Conservation (phyloP, 1,140 invertebrate species). For the Agraylea sexmaculata region DNA sequence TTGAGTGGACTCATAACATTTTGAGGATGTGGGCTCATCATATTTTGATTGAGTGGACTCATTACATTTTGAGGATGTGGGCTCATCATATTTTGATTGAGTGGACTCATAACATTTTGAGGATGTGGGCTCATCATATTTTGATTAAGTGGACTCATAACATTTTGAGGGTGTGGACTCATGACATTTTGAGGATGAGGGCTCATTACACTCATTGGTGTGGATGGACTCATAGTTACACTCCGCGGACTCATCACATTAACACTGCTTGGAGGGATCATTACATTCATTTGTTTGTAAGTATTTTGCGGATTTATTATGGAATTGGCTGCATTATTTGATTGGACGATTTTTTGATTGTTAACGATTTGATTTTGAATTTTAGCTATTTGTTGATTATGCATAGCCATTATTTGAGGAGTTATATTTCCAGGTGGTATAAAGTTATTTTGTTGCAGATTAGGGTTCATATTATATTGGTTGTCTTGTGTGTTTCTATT, state of each 20-base stretch:
- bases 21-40: conserved; percentile 34
- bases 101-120: conserved; percentile 28
- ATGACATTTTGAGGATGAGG: conserved; percentile 31
- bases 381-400: too few species aligned
- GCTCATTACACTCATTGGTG: conserved; percentile 15
- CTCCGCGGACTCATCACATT: conserved; percentile 36
- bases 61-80: not conserved
- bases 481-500: too few species aligned
- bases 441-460: too few species aligned
- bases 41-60: conserved; percentile 30
- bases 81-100: not conserved
- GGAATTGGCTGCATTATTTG: too few species aligned
- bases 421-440: too few species aligned
- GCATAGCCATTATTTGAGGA: too few species aligned
- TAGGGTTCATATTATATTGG: too few species aligned
- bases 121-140: conserved; percentile 34
- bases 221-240: conserved; percentile 31
- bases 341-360: too few species aligned
- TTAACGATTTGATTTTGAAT: too few species aligned
- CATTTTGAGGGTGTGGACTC: conserved; percentile 30
- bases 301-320: conserved; percentile 12
- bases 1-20: conserved; percentile 22
- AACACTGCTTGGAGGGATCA: conserved; percentile 5
- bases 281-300: conserved; percentile 10
- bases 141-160: conserved; percentile 29